phyloP scores from a whole-genome alignment of 2,888 invertebrate species.

The Tortricodes alternella region DNA sequence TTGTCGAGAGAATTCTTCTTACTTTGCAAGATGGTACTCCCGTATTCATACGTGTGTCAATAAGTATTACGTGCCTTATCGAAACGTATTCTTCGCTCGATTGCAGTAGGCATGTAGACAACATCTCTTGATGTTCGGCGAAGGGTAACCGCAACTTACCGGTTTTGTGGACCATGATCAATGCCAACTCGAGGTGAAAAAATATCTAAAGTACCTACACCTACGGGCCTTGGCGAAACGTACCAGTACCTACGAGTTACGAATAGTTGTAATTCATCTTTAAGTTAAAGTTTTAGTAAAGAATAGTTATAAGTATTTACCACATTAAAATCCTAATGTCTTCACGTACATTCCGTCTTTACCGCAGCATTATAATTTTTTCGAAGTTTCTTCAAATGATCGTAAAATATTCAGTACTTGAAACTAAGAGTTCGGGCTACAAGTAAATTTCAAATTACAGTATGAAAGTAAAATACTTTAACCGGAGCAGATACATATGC shows the following conservation, averaged over 20 bases:
- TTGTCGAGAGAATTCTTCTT: too few relatives aligned
- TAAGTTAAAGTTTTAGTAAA: neutral
- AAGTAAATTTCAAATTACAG: neutral
- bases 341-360: too few relatives aligned
- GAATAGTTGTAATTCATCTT: neutral
- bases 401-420: neutral
- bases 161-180: constrained; percentile 74
- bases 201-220: constrained; percentile 59
- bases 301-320: too few relatives aligned
- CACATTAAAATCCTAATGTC: neutral
- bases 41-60: neutral
- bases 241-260: constrained; percentile 7
- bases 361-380: too few relatives aligned
- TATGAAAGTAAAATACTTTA: constrained; percentile 11
- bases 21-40: too few relatives aligned
- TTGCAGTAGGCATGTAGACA: constrained; percentile 15
- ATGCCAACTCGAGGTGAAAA: constrained; percentile 75
- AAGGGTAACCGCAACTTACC: constrained; percentile 77
- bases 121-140: constrained; percentile 56
- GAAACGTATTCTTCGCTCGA: constrained; percentile 4
- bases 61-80: neutral
- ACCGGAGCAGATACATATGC: constrained; percentile 15
- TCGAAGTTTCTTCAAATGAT: too few relatives aligned
- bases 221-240: constrained; percentile 6
- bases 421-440: neutral